Conservation (phyloP, 2,113 vertebrate species). For the Syngnathoides biaculeatus region DNA sequence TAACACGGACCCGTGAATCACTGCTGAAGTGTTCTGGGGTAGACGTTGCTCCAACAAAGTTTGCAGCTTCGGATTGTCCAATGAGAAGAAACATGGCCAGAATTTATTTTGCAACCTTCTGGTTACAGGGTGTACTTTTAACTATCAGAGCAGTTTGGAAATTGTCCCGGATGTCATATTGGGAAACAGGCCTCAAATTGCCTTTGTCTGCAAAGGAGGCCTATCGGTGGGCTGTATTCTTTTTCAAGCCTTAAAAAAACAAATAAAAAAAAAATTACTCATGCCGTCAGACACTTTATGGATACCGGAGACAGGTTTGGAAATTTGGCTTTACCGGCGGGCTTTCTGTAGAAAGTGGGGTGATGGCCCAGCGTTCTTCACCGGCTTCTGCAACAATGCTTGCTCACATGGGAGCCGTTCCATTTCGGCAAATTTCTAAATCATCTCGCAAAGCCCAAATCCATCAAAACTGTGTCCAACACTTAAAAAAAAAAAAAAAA, state of each 20-base stretch:
- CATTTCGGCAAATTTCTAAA: conserved; percentile 10
- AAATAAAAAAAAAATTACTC: background rate
- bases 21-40: too few species aligned
- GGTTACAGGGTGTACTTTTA: background rate
- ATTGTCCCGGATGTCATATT: background rate
- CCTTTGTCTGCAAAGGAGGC: background rate
- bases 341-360: conserved; percentile 10
- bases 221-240: background rate
- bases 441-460: background rate
- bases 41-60: background rate
- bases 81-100: background rate
- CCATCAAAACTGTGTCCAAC: background rate
- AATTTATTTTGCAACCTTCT: background rate
- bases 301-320: conserved; percentile 30
- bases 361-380: conserved; percentile 21
- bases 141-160: background rate
- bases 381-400: conserved; percentile 19
- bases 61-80: background rate
- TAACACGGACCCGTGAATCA: too few species aligned
- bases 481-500: conserved; percentile 16
- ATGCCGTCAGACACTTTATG: conserved; percentile 3
- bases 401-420: conserved; percentile 15
- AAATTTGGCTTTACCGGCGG: conserved; percentile 5
- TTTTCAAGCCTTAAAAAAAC: background rate
- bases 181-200: background rate